Base-by-base conservation (phyloP, 2,888 invertebrate species). In the Drosophila mettleri region DNA sequence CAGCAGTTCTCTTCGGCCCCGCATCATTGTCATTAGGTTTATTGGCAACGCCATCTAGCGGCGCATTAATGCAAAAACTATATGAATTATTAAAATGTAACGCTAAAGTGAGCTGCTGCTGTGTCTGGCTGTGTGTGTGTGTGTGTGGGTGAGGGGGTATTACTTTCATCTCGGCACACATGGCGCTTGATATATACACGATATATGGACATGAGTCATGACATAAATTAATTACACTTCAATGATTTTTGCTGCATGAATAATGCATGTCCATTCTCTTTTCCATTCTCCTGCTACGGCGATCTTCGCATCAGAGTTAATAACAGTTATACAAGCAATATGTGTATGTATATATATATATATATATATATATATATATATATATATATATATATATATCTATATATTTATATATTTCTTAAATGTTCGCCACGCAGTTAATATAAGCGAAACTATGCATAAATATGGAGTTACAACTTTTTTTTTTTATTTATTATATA, bases 201-300 rank as follows among this genome's bases (percentile, higher is more conserved):
- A 31, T 39, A 33, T 41, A 31, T 46, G 46, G 58, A 41, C 62
- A 58, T 78, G 78, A 57, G 43, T 67, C 83, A 64, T 78, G 69
- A 74, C 86, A 86, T 74, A 74, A 86, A 82, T 85, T 82, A 76
- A 80, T 80, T 83, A 78, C 74, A 71, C 82, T 86, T 86, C 86
- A 83, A 83, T 83, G 82, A 78, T 72, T 83, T 83, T 67, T 60
- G 60, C 22, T 29, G 57, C 68, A 78, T 83, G 86, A 86, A 83
- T 83, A 59, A 86, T 83, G 71, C 80, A 83, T 83, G 64, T 9
- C 2, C 20, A 22, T 41, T 2, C 16, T 14, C 36, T 48, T 24
- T 34, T n/a, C 24, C 18, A 18, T 38, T 18, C 18, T 3, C 39
- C 14, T 41, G 7, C 41, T n/a, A n/a, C 16, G 24, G n/a, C 12